These are phyloP conservation scores for Botrylloides violaceus DNA, from an alignment of 23 tunicate genomes.

Conservation along the genomic window DNA sequence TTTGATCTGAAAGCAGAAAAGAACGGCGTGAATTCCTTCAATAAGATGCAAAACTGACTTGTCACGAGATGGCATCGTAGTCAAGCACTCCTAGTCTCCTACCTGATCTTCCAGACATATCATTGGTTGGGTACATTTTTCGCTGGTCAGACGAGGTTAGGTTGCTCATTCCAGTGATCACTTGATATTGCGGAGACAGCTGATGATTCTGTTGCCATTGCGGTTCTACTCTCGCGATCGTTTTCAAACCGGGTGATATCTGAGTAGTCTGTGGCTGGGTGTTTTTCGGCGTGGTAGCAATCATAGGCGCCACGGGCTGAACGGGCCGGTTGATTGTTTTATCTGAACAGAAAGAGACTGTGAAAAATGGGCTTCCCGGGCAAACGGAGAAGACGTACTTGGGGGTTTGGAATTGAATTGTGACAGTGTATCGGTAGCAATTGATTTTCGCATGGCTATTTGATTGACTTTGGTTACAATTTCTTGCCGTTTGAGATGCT, in stretches of 20 bases:
- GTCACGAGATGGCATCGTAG: no score
- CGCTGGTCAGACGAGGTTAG: no score
- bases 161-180: not conserved
- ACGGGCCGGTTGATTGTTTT: constrained; percentile 48
- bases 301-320: constrained; percentile 90
- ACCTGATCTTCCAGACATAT: no score
- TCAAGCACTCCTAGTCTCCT: no score
- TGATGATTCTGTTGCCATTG: not conserved
- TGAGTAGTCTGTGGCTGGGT: not conserved
- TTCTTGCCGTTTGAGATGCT: no score
- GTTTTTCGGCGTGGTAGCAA: constrained; percentile 39
- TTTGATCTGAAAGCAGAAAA: no score
- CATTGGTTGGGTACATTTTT: no score
- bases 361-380: not conserved
- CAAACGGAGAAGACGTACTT: not conserved
- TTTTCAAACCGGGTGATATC: not conserved
- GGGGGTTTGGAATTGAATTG: not conserved
- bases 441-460: not conserved
- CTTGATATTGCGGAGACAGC: not conserved
- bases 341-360: constrained; percentile 17
- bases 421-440: not conserved
- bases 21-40: no score
- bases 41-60: no score
- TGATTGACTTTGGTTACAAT: no score
- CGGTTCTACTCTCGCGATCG: not conserved